phyloP scores from a whole-genome alignment of 2,888 invertebrate species.

The Metallyticus violacea region DNA sequence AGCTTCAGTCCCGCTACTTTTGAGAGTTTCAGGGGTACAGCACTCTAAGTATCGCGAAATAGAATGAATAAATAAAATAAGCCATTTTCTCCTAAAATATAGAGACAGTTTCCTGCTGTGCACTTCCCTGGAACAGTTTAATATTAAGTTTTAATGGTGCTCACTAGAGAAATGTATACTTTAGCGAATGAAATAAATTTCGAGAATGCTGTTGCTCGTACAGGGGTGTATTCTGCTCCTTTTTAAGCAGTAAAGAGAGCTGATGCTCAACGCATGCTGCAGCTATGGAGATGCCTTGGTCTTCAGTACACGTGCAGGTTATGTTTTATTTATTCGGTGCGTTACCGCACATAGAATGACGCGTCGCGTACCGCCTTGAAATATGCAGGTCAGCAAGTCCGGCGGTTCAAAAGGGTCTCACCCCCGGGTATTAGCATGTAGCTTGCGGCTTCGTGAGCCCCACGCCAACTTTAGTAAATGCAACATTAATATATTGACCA shows the following conservation, averaged over 20 bases:
- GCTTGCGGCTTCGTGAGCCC: not conserved
- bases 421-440: not conserved
- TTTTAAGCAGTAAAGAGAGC: not conserved
- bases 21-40: too few species aligned
- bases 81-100: not conserved
- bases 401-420: not conserved
- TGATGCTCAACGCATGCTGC: too few species aligned
- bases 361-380: not conserved
- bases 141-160: not conserved
- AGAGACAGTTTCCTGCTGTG: not conserved
- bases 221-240: not conserved
- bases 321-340: not conserved
- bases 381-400: not conserved
- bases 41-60: too few species aligned
- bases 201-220: not conserved
- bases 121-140: too few species aligned
- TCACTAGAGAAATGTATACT: not conserved
- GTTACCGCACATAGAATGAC: not conserved
- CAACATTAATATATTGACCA: not conserved
- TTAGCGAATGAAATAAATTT: not conserved
- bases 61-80: too few species aligned
- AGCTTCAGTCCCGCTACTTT: too few species aligned
- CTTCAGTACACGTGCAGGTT: not conserved
- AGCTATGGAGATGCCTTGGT: not conserved
- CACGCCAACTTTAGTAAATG: not conserved